Conservation (phyloP, 2,113 vertebrate genomes). For the Ornithorhynchus anatinus region DNA sequence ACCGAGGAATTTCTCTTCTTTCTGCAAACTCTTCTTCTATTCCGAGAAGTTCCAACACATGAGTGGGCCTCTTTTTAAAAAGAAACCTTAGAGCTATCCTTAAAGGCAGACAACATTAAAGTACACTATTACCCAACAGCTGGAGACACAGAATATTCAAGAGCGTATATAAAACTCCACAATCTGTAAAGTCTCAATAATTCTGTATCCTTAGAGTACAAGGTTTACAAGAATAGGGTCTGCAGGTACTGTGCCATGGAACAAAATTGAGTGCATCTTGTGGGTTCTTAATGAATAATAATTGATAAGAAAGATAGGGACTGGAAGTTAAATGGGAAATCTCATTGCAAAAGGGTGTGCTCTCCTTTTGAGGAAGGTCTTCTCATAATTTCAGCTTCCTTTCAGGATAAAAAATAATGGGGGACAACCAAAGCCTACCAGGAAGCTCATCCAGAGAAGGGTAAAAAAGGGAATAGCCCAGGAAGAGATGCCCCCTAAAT, state of each 20-base stretch:
- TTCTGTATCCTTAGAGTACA: background rate
- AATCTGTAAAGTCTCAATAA: slow-evolving; percentile 4
- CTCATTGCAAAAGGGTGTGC: background rate
- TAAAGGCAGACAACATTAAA: background rate
- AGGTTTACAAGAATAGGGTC: background rate
- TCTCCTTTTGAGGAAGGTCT: background rate
- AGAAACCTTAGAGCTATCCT: slow-evolving; percentile 1
- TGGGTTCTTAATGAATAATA: background rate
- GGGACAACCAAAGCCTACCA: background rate
- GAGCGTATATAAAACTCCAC: background rate
- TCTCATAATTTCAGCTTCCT: background rate
- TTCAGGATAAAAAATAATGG: background rate
- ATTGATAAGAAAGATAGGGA: background rate
- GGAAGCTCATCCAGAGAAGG: background rate
- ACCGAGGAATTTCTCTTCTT: slow-evolving; percentile 7
- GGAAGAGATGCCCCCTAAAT: background rate
- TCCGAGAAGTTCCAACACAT: background rate
- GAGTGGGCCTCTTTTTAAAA: background rate
- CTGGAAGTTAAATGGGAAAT: background rate
- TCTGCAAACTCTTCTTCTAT: background rate
- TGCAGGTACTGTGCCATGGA: background rate
- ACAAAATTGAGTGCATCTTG: background rate
- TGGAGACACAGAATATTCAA: no score
- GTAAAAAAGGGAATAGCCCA: background rate
- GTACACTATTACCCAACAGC: background rate